Base-by-base conservation (phyloP, 2,113 vertebrate genomes). In the Mormyrus lacerda region DNA sequence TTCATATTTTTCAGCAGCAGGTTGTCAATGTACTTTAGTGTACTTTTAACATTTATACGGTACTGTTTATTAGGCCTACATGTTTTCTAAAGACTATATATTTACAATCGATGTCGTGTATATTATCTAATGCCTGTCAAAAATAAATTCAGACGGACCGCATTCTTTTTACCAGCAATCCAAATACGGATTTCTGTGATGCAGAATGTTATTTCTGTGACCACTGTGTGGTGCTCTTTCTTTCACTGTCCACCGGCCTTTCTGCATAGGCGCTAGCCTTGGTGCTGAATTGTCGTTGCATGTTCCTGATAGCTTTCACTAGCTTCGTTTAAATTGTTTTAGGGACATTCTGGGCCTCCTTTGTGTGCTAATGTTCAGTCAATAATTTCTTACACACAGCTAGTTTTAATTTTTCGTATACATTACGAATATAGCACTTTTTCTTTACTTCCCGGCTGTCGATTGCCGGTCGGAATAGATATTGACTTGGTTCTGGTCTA, bases 281-380 rank as follows among this genome's bases (percentile, higher is more conserved):
- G 94, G 93, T 95, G 51, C 92, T 92, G 91, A 95, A 94, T 24
- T 31, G 50, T 21, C 24, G 7, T 42, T 39, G 35, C 11, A n/a
- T 84, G 3, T 47, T 10, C 8, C 9, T 84, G 21, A 10, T 84
- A n/a, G 7, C 19, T n/a, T 47, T 45, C 42, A 84, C 35, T 84
- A 84, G 7, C 44, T 84, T 21, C 82, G 44, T 84, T 79, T 42
- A 39, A 0, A 42, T 19, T 19, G 19, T 42, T 76, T 79, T 35
- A 79, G 2, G 24, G n/a, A 5, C 45, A 21, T 84, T 84, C 35
- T 83, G 42, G 2, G 42, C 13, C 0, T 83, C 21, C 45, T 24
- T 83, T 35, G 15, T 83, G 82, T 21, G 24, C 19, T 44, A 21
- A 9, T 21, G 42, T 84, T 84, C 4, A 79, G 73, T 19, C 4